Evolutionary conservation across 1,140 invertebrate species (phyloP).

Genomic region (Sipha flava): DNA sequence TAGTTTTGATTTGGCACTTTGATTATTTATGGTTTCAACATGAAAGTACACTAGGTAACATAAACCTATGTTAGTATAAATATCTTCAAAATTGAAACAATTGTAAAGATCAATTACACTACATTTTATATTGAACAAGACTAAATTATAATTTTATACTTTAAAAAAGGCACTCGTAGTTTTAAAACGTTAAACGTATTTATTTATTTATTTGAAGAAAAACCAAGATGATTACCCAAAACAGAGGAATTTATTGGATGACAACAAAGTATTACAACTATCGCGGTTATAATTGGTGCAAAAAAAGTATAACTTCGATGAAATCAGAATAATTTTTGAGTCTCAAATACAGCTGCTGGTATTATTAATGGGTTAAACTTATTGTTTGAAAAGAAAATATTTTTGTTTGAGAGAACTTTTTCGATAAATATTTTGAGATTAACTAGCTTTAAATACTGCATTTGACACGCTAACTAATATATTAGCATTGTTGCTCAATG

Average conservation of each 20-base stretch:
- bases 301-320: neutral
- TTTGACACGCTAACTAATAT: neutral
- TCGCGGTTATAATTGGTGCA: neutral
- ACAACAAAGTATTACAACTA: neutral
- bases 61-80: no score
- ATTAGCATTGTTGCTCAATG: neutral
- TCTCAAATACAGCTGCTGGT: slow-evolving; percentile 12
- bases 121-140: no score
- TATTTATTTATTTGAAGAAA: no score
- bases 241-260: neutral
- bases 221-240: neutral
- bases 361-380: slow-evolving; percentile 13
- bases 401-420: neutral
- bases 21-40: no score
- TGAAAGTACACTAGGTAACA: no score
- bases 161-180: no score
- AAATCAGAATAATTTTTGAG: neutral
- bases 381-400: neutral
- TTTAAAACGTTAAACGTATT: no score
- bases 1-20: no score
- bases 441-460: neutral
- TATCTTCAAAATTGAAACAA: no score
- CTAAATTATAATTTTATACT: no score
- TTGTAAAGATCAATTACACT: no score
- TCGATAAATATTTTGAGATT: slow-evolving; percentile 19